phyloP scores from a whole-genome alignment of 2,888 invertebrate genomes.

The Agelastica alni region DNA sequence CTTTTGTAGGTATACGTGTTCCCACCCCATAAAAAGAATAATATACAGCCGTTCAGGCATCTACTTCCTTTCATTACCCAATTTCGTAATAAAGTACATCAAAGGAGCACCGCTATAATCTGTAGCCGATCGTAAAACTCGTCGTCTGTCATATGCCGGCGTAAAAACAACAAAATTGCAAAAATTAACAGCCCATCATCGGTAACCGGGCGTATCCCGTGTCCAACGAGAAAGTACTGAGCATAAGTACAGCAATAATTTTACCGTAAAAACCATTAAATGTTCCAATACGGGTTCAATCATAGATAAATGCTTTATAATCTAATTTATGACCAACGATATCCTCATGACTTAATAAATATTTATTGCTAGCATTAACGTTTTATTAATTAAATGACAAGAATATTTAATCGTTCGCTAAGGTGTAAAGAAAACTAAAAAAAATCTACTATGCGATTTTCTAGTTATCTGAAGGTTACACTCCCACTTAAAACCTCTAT shows the following conservation, averaged over 20 bases:
- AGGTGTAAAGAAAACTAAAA: too few relatives aligned
- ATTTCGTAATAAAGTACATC: background rate
- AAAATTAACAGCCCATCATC: conserved; percentile 28
- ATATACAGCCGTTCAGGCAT: background rate
- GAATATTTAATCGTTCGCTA: too few relatives aligned
- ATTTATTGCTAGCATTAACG: too few relatives aligned
- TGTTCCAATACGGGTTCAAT: background rate
- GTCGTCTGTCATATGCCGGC: background rate
- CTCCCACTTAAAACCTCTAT: too few relatives aligned
- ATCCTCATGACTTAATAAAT: too few relatives aligned
- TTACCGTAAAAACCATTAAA: conserved; percentile 7
- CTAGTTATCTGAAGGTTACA: too few relatives aligned
- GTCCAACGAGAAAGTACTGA: conserved; percentile 25
- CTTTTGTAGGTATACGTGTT: too few relatives aligned
- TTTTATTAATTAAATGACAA: too few relatives aligned
- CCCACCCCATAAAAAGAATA: background rate
- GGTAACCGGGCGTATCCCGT: conserved; percentile 26
- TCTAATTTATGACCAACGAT: too few relatives aligned
- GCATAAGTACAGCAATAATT: conserved; percentile 7
- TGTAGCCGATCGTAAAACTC: conserved; percentile 6
- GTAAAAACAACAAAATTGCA: conserved; percentile 25
- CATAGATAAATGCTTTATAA: too few relatives aligned
- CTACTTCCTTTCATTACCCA: background rate
- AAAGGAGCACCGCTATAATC: conserved; percentile 2
- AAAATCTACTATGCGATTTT: too few relatives aligned